These are phyloP conservation scores for Craterocephalus amniculus DNA, from an alignment of 2,797 vertebrate species.

Conservation along the genomic window DNA sequence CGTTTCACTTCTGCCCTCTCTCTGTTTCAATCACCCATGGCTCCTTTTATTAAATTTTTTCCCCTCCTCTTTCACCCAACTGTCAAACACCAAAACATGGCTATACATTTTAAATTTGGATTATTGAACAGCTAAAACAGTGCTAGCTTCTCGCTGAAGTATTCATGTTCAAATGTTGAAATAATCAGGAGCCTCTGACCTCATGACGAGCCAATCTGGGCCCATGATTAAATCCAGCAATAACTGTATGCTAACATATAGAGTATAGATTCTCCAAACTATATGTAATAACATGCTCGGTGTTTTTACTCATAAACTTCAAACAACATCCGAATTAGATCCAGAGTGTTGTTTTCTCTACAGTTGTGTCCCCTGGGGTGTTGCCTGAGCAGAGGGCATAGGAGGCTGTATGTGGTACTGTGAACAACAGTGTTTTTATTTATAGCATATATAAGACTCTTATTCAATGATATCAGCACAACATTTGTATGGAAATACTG, in stretches of 20 bases:
- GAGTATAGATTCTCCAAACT: too few species aligned
- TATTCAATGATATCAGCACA: neutral
- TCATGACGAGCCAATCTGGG: neutral
- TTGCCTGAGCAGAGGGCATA: neutral
- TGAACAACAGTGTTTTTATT: neutral
- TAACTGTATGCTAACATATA: neutral
- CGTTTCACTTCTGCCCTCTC: constrained; percentile 39
- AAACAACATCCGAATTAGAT: too few species aligned
- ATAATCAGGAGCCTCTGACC: neutral
- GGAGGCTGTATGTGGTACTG: neutral
- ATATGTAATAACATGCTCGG: too few species aligned
- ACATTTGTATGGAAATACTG: neutral
- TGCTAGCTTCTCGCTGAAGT: too few species aligned
- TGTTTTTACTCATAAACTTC: too few species aligned
- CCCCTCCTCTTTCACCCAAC: neutral
- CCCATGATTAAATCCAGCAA: neutral
- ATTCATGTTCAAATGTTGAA: neutral
- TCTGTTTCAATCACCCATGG: constrained; percentile 52
- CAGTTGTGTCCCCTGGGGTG: neutral
- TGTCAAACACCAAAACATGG: neutral
- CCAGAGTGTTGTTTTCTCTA: neutral
- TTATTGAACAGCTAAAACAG: neutral
- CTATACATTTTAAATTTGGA: neutral
- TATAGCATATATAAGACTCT: neutral
- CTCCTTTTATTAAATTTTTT: constrained; percentile 6